Evolutionary conservation across 1,140 invertebrate species (phyloP).

Genomic region (Drosophila leontia): DNA sequence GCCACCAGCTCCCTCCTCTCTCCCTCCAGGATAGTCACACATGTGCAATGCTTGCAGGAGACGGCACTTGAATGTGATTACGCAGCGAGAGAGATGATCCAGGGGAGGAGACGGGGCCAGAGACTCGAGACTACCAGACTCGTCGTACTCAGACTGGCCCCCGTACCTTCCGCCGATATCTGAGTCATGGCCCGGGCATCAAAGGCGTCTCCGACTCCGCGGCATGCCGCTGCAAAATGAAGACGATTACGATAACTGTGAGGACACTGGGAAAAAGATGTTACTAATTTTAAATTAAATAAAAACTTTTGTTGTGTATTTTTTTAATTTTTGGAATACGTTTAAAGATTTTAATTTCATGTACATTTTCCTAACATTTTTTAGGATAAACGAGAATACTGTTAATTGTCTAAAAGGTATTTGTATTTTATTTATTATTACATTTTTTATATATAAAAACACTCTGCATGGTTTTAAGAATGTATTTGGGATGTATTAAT

Average conservation of each 20-base stretch:
- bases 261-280: conserved; percentile 5
- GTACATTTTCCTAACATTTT: no score
- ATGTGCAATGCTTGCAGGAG: conserved; percentile 57
- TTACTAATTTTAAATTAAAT: not conserved
- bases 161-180: conserved; percentile 37
- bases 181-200: conserved; percentile 76
- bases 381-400: no score
- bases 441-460: no score
- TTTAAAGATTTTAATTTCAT: not conserved
- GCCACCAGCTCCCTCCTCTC: not conserved
- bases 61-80: conserved; percentile 80
- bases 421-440: no score
- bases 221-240: conserved; percentile 69
- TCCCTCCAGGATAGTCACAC: conserved; percentile 46
- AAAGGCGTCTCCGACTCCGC: conserved; percentile 77
- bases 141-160: conserved; percentile 51
- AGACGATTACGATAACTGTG: conserved; percentile 69
- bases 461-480: no score
- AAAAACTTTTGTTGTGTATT: no score
- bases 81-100: conserved; percentile 78
- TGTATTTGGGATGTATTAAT: no score
- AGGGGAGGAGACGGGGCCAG: conserved; percentile 14
- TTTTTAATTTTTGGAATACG: not conserved
- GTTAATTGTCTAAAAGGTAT: no score
- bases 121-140: conserved; percentile 55